Base-by-base conservation (phyloP, 2,797 vertebrate genomes). In the Enteromius trimaculatus region DNA sequence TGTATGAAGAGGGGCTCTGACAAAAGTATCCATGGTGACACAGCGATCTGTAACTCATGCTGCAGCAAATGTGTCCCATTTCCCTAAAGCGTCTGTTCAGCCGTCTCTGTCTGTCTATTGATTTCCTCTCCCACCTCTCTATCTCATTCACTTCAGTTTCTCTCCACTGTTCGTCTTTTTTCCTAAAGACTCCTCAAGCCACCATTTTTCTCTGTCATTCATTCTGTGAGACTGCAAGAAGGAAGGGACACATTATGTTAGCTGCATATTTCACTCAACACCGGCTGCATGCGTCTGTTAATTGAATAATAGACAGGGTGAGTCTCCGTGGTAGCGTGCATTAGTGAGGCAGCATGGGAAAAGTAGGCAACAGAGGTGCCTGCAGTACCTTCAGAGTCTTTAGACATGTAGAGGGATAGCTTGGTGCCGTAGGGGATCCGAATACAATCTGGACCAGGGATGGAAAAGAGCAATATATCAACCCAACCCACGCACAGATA, bases 391-490 rank as follows among this genome's bases (percentile, higher is more conserved):
- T 96, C 95, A 26, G 94, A 91, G 82, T 95, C 95, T 93, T 95
- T 96, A 93, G 94, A 95, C 94, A 95, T 94, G 94, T 96, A 96
- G 94, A 94, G 94, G 92, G 94, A 94, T 90, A 95, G 94, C 94
- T 95, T 95, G 95, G 94, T 94, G 93, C 95, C 95, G 90, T 96
- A 96, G 89, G 95, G 95, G 91, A 96, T 96, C 94, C 95, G 93
- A 93, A 96, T 96, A 93, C 94, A 96, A 95, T 96, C 95, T 96
- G 94, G 93, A 93, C 93, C 94, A 89, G 92, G 94, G 91, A 94
- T 89, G 92, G 92, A 94, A 92, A 94, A 94, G 86, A 93, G 90
- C 91, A 90, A 93, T 92, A 86, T 47, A 85, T 82, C 70, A 87
- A 87, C 85, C 77, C 71, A 85, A 65, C 55, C 51, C 70, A 84